These are phyloP conservation scores for Mormyrus iriodes DNA, from an alignment of 2,113 vertebrate genomes.

Conservation along the genomic window DNA sequence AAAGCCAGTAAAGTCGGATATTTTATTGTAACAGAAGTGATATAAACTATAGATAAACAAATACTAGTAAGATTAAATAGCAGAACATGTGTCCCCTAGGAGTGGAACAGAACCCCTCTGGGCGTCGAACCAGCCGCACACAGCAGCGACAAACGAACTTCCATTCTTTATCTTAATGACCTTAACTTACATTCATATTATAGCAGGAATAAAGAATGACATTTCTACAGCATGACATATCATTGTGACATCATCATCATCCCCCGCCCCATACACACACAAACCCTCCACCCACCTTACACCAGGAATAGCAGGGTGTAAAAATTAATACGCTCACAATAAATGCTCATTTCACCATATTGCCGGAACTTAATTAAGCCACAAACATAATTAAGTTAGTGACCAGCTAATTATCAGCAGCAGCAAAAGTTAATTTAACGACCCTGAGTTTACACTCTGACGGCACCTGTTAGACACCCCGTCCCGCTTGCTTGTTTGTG, in stretches of 20 bases:
- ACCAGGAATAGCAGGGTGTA: background rate
- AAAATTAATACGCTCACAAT: background rate
- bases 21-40: background rate
- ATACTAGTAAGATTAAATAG: background rate
- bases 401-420: background rate
- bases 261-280: background rate
- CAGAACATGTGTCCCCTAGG: background rate
- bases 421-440: background rate
- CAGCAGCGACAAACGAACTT: background rate
- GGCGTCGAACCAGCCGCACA: background rate
- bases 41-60: background rate
- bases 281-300: background rate
- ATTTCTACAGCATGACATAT: background rate
- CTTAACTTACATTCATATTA: background rate
- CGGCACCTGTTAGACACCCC: background rate
- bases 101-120: background rate
- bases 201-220: background rate
- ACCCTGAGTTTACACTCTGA: background rate
- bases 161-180: background rate
- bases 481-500: slow-evolving; percentile 30
- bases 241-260: background rate
- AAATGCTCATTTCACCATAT: background rate
- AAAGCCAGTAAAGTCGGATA: background rate
- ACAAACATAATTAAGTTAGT: slow-evolving; percentile 5
- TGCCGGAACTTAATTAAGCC: background rate